A percentile compares a stretch with the other conserved stretches of the same genome.
Conservation (phyloP, 53 echinoderm and acorn worm species). For the Astropecten irregularis region DNA sequence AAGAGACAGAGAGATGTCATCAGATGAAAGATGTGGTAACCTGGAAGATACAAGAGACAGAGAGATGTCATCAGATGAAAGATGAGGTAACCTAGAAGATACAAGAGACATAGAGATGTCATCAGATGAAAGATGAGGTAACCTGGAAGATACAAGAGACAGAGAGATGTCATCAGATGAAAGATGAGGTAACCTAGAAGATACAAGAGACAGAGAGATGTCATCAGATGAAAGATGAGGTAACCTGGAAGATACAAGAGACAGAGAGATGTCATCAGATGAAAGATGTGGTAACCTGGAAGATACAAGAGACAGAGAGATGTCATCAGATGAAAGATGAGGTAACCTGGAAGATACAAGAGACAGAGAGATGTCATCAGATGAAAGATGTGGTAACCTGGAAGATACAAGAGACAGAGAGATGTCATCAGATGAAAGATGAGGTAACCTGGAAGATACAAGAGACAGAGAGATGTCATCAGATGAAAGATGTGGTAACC, state of each 20-base stretch:
- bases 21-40: conserved; percentile 80
- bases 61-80: conserved; percentile 81
- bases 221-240: conserved; percentile 80
- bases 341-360: conserved; percentile 58
- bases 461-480: conserved; percentile 63
- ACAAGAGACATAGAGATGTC: conserved; percentile 53
- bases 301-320: conserved; percentile 36
- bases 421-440: conserved; percentile 82
- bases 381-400: conserved; percentile 84
- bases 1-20: conserved; percentile 62
- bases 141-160: conserved; percentile 39
- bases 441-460: conserved; percentile 64
- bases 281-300: conserved; percentile 78
- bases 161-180: conserved; percentile 76
- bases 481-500: conserved; percentile 85
- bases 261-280: conserved; percentile 74
- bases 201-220: conserved; percentile 47
- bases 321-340: conserved; percentile 81
- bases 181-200: conserved; percentile 77
- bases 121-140: conserved; percentile 83
- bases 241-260: conserved; percentile 54
- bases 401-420: conserved; percentile 1
- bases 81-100: conserved; percentile 70
- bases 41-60: conserved; percentile 34
- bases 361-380: conserved; percentile 69